Evolutionary conservation across 1,140 invertebrate species (phyloP).

Genomic region (Cotesia glomerata): DNA sequence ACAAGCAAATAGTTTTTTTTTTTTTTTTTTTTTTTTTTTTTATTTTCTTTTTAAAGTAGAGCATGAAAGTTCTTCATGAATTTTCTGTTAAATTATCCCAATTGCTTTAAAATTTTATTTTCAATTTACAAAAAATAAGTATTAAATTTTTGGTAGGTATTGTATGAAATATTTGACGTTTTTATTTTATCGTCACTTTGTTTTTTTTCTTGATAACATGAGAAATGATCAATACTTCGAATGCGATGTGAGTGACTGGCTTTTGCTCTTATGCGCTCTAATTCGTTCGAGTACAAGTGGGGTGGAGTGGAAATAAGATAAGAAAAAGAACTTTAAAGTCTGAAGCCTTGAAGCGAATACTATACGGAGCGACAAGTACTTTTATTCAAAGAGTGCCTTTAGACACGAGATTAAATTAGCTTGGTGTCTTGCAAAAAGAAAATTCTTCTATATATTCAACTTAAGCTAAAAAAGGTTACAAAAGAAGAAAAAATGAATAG

Average conservation of each 20-base stretch:
- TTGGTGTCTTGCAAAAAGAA: slow-evolving; percentile 16
- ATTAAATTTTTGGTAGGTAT: background rate
- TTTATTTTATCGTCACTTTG: background rate
- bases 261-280: slow-evolving; percentile 3
- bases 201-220: background rate
- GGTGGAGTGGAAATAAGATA: background rate
- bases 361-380: slow-evolving; percentile 27
- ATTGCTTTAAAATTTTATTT: too few species aligned
- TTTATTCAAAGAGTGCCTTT: slow-evolving; percentile 43
- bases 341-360: slow-evolving; percentile 19
- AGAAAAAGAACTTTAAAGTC: slow-evolving; percentile 11
- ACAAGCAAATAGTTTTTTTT: too few species aligned
- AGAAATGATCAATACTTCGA: slow-evolving; percentile 10
- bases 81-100: too few species aligned
- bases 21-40: too few species aligned
- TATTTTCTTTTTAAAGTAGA: too few species aligned
- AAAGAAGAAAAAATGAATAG: background rate
- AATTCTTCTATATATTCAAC: background rate
- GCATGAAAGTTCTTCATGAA: too few species aligned
- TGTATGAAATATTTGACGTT: background rate
- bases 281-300: slow-evolving; percentile 5
- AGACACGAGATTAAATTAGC: slow-evolving; percentile 45
- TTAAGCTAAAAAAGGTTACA: background rate
- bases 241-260: background rate
- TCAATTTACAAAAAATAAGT: too few species aligned